These are phyloP conservation scores for Acanthosepion esculentum DNA, from an alignment of 2,888 invertebrate species.

Conservation along the genomic window DNA sequence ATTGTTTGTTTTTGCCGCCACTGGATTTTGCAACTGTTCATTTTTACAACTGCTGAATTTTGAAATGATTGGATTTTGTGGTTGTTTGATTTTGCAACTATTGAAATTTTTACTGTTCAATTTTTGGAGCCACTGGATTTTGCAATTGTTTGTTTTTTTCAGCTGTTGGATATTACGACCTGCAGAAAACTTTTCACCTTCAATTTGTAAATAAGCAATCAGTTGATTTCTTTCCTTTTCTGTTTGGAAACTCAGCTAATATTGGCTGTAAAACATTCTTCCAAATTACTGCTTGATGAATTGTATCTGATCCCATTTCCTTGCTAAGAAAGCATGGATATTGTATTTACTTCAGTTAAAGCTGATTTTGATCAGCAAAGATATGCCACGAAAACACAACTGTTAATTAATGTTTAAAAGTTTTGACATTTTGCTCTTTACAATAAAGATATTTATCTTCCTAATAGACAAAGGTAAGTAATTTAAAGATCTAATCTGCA, in stretches of 20 bases:
- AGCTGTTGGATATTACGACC: no score
- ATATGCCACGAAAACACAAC: background rate
- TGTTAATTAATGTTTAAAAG: slow-evolving; percentile 6
- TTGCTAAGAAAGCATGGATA: background rate
- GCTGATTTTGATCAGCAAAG: background rate
- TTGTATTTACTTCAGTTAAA: background rate
- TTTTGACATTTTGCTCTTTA: background rate
- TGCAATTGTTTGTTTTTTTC: no score
- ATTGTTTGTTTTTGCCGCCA: no score
- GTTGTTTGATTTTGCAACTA: no score
- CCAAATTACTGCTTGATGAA: background rate
- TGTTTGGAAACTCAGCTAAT: background rate
- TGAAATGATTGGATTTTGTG: no score
- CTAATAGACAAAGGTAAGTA: background rate
- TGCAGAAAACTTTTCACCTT: no score
- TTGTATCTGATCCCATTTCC: background rate
- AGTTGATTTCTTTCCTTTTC: background rate
- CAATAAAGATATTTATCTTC: background rate
- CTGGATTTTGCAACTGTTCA: no score
- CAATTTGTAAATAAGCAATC: background rate
- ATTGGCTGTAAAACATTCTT: background rate
- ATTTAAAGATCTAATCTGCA: background rate
- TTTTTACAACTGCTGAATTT: no score
- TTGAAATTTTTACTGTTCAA: no score
- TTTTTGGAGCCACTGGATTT: no score